Base-by-base conservation (phyloP, 2,113 vertebrate species). In the Cettia cetti region DNA sequence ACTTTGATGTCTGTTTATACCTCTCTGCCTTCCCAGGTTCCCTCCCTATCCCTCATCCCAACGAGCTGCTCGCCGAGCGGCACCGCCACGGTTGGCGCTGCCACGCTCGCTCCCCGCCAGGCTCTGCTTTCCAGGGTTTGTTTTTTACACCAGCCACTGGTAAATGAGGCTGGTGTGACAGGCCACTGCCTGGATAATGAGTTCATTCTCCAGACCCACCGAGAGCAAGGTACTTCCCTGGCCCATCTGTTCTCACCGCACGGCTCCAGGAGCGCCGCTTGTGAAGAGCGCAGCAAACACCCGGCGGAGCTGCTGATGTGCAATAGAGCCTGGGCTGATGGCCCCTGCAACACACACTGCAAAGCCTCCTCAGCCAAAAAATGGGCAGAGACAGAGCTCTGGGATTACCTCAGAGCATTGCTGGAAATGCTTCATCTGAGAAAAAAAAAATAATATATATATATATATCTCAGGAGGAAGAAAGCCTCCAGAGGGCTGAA, bases 161-260 rank as follows among this genome's bases (percentile, higher is more conserved):
- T 61, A 76, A 95, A 91, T 7, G 84, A 95, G 85, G 66, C 87
- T 69, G 11, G 2, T 53, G 78, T 63, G 92, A 69, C 77, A 87
- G 81, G 47, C 70, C 92, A 64, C 69, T 89, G 86, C 49, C 89
- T 95, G 92, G 56, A 85, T 95, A 94, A 95, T 44, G 94, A 95
- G 86, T 56, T 92, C 90, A 81, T 88, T 47, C 94, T 90, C 82
- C 90, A 90, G 85, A 45, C 79, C 88, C 79, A 79, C 30, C 1
- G 13, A 95, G 79, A 92, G 76, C 71, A 50, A 88, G 85, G 88
- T 77, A 22, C 59, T 80, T 94, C 31, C 90, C 86, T 39, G 42
- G 85, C 53, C 95, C 90, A 96, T 95, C 95, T 96, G 88, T 59
- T 96, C 39, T 95, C 82, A 21, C 31, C 1, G 88, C 88, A 42